Percentiles rank a stretch among this genome's conserved stretches.
These are phyloP conservation scores for Leuctra nigra DNA, from an alignment of 2,888 invertebrate species.

Conservation along the genomic window DNA sequence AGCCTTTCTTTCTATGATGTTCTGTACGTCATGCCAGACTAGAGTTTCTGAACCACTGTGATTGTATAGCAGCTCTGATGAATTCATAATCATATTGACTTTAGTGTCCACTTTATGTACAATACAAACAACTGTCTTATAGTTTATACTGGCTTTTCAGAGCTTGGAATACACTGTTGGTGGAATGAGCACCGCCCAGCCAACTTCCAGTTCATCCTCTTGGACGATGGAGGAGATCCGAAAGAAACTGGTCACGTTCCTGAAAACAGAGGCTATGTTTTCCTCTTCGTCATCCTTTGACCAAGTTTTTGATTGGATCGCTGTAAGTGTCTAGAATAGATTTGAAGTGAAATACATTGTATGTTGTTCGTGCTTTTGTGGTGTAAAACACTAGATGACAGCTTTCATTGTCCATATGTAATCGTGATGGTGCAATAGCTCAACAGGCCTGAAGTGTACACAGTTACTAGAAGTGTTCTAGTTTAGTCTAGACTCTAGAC, in stretches of 20 bases:
- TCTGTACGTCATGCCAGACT: slow-evolving; percentile 19
- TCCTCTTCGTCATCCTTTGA: slow-evolving; percentile 39
- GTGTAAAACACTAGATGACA: slow-evolving; percentile 32
- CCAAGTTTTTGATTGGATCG: slow-evolving; percentile 54
- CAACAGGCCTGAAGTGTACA: slow-evolving; percentile 40
- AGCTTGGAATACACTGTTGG: slow-evolving; percentile 47
- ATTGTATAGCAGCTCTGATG: too few species aligned
- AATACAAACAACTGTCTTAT: too few species aligned
- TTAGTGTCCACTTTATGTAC: too few species aligned
- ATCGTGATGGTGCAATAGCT: slow-evolving; percentile 39
- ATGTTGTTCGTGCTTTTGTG: not conserved
- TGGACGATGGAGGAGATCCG: slow-evolving; percentile 46
- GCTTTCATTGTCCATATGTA: slow-evolving; percentile 35
- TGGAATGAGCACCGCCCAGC: slow-evolving; percentile 36
- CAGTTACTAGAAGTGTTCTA: too few species aligned
- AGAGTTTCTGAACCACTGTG: slow-evolving; percentile 24
- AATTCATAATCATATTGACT: too few species aligned
- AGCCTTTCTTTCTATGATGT: not conserved
- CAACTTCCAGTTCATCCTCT: slow-evolving; percentile 33
- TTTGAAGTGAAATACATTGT: slow-evolving; percentile 21
- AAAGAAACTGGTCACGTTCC: slow-evolving; percentile 46
- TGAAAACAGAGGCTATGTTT: slow-evolving; percentile 47
- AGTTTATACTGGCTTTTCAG: too few species aligned
- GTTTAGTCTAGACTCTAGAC: too few species aligned
- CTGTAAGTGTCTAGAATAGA: slow-evolving; percentile 42